Conservation (phyloP, 2,797 vertebrate genomes). For the Cossypha polioptera region DNA sequence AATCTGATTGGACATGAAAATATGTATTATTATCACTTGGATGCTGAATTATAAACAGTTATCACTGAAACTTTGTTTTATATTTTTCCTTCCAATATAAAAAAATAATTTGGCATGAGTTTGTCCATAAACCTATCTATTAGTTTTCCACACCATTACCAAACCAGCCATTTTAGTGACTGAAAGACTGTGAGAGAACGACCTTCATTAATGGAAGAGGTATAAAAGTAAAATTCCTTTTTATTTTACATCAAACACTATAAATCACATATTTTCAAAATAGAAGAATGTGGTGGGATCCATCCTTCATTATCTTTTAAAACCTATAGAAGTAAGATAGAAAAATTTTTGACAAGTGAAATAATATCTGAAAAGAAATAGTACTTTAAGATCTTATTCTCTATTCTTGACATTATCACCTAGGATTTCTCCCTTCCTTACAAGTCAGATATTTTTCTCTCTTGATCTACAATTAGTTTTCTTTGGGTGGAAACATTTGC, state of each 20-base stretch:
- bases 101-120: background rate
- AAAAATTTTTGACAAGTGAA: background rate
- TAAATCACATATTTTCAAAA: background rate
- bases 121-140: background rate
- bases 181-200: background rate
- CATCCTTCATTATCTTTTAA: background rate
- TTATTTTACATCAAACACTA: background rate
- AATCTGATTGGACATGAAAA: background rate
- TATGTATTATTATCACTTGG: background rate
- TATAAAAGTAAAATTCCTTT: background rate
- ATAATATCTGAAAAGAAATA: background rate
- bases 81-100: background rate
- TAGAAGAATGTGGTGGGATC: accelerated
- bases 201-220: background rate
- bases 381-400: background rate
- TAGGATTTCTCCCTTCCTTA: background rate
- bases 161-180: background rate
- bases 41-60: background rate
- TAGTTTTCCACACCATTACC: background rate
- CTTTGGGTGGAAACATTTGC: background rate
- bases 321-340: background rate
- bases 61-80: background rate
- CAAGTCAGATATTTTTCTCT: background rate
- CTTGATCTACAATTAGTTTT: background rate
- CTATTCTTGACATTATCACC: background rate